Evolutionary conservation across 2,888 invertebrate species (phyloP), one percentile per base, ranked within the genome.

Genomic region (Sinohyriopsis cumingii): DNA sequence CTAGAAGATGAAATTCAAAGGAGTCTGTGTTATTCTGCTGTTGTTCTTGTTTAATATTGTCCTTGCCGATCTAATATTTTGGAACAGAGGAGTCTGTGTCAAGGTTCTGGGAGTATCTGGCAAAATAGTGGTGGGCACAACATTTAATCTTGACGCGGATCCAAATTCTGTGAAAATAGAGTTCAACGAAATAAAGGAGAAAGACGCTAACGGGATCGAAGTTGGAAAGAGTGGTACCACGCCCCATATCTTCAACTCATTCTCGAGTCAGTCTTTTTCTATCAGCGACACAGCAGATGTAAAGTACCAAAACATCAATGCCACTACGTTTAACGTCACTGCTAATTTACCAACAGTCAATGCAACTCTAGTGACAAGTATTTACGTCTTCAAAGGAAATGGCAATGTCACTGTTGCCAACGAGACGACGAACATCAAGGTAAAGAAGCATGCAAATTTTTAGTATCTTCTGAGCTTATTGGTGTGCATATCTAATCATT

Each of bases 41-140:
- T 45, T 45, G 45, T 45, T 45, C 45, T 0, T 4, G 2, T 45
- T 45, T 12, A 12, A 12, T 4, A 2, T 45, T 45, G 12, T 45
- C 12, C 12, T 12, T 45, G 45, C 45, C 12, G 45, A 45, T 4
- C 9, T 0, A 45, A 3, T 12, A 45, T 9, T 45, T 1, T 1
- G 4, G 1, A 3, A 12, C 45, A 45, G 4, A 12, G 12, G 9
- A 1, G 45, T 45, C 9, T 45, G 12, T 12, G 45, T 45, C 24
- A 61, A 65, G 54, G 65, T 62, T 53, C 56, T 65, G 24, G 65
- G 62, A 24, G n/a, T n/a, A n/a, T 69, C 69, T 15, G 69, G 69
- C 7, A 61, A 60, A 53, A 65, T 69, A 33, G 25, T 45, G 22
- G 45, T 69, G 1, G 69, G 69, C 45, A 55, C 19, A 9, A n/a